Percentiles rank a stretch among this genome's conserved stretches.
Evolutionary conservation across 2,888 invertebrate species (phyloP).

Genomic region (Allygus modestus): DNA sequence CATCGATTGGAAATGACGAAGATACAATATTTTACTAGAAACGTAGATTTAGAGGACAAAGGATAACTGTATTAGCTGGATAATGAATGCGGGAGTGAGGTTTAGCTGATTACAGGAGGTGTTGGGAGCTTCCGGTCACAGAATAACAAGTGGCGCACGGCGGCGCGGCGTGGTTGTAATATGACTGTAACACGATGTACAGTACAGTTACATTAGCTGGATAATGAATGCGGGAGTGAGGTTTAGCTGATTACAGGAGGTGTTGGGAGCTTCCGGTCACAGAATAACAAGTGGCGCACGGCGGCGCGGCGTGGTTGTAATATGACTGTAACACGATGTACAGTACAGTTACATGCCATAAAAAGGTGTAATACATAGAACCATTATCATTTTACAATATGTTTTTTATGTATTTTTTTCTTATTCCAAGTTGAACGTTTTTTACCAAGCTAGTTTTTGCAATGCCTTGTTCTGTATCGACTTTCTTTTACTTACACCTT

Average conservation of each 20-base stretch:
- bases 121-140: neutral
- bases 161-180: neutral
- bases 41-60: neutral
- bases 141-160: slow-evolving; percentile 4
- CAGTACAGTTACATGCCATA: too few species aligned
- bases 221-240: slow-evolving; percentile 1
- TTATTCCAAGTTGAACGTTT: too few species aligned
- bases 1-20: too few species aligned
- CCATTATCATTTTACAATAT: too few species aligned
- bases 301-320: neutral
- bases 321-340: neutral
- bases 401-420: too few species aligned
- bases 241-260: slow-evolving; percentile 3
- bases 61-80: neutral
- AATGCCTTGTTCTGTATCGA: too few species aligned
- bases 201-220: neutral
- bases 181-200: neutral
- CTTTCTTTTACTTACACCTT: too few species aligned
- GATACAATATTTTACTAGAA: too few species aligned
- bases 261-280: neutral
- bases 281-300: neutral
- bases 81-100: slow-evolving; percentile 8
- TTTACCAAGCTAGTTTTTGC: too few species aligned
- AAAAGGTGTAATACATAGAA: too few species aligned
- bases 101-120: slow-evolving; percentile 4